These are phyloP conservation scores for Calephelis perditalis DNA, from an alignment of 2,888 invertebrate genomes.

Conservation along the genomic window DNA sequence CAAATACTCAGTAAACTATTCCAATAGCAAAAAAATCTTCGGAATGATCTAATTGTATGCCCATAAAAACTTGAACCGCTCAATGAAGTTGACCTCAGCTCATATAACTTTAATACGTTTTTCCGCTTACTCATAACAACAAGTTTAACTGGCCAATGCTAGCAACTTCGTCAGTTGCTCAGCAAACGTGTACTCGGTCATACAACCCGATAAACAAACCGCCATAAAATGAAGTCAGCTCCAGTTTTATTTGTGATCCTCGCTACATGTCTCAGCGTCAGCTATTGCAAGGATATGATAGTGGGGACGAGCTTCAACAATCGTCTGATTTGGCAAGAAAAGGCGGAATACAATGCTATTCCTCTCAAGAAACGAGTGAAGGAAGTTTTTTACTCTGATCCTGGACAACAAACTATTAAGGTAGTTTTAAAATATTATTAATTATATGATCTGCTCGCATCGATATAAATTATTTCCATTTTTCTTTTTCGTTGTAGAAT, in stretches of 20 bases:
- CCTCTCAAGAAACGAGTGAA: slow-evolving; percentile 69
- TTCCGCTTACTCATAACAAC: slow-evolving; percentile 47
- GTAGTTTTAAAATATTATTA: slow-evolving; percentile 33
- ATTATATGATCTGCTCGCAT: too few relatives aligned
- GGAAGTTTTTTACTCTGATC: slow-evolving; percentile 64
- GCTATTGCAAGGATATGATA: slow-evolving; percentile 61
- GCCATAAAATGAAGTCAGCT: slow-evolving; percentile 51
- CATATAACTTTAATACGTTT: slow-evolving; percentile 36
- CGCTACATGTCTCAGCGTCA: slow-evolving; percentile 46
- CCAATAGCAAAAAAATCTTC: too few relatives aligned
- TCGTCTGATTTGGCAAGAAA: slow-evolving; percentile 57
- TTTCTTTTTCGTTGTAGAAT: too few relatives aligned
- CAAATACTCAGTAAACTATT: too few relatives aligned
- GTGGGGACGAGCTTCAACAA: slow-evolving; percentile 66
- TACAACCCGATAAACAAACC: slow-evolving; percentile 34
- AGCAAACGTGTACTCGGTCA: slow-evolving; percentile 41
- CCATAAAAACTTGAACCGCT: slow-evolving; percentile 8
- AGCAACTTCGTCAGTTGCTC: slow-evolving; percentile 41
- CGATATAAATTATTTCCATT: too few relatives aligned
- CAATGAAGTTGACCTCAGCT: slow-evolving; percentile 14
- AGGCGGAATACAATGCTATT: slow-evolving; percentile 63
- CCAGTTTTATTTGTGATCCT: slow-evolving; percentile 47
- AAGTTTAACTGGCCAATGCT: slow-evolving; percentile 37
- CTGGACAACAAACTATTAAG: slow-evolving; percentile 68
- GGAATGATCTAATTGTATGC: neutral